These are phyloP conservation scores for Rynchops niger DNA, from an alignment of 2,113 vertebrate species.

Conservation along the genomic window DNA sequence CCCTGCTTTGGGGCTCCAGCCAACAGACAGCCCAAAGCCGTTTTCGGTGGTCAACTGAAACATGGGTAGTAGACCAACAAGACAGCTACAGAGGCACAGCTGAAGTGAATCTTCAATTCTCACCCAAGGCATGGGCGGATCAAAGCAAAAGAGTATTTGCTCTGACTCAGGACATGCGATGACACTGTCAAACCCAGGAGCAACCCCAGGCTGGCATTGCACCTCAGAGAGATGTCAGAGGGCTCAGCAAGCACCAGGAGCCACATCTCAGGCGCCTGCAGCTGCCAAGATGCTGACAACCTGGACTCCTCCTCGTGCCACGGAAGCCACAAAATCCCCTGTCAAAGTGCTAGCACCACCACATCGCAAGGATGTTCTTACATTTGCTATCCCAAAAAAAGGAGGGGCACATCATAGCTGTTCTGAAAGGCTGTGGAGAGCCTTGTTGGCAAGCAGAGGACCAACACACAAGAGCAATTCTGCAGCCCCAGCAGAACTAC, in stretches of 20 bases:
- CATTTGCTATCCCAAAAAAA: not conserved
- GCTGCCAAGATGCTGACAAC: not conserved
- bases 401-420: rapidly evolving
- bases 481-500: not conserved
- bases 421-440: not conserved
- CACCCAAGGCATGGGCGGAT: not conserved
- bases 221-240: not conserved
- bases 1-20: not conserved
- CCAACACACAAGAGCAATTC: not conserved
- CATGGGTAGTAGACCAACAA: too few relatives aligned
- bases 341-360: not conserved
- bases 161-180: not conserved
- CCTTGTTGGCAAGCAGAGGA: not conserved
- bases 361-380: too few relatives aligned
- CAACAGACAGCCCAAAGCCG: not conserved
- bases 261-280: not conserved
- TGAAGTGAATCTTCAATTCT: not conserved
- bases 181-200: not conserved
- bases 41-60: not conserved
- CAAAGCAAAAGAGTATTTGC: not conserved
- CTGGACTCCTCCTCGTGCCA: not conserved
- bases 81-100: not conserved
- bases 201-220: not conserved
- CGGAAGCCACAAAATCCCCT: not conserved
- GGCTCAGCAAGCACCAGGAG: not conserved